A percentile compares a stretch with the other conserved stretches of the same genome.
Evolutionary conservation across 1,140 invertebrate genomes (phyloP).

Genomic region (Drosophila mauritiana): DNA sequence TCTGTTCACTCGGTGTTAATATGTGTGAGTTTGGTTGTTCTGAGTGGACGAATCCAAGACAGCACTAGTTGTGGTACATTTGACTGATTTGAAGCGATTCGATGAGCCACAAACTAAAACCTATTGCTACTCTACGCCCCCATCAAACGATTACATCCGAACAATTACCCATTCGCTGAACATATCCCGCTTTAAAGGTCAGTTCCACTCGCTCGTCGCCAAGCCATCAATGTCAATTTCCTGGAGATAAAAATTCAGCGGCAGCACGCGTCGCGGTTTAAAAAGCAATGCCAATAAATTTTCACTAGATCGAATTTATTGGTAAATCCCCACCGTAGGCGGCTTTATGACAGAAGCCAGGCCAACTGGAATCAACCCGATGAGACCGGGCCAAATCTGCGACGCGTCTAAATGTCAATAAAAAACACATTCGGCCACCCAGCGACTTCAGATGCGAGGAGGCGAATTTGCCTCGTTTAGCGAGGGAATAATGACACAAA

Average conservation of each 20-base stretch:
- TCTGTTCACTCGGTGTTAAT: constrained; percentile 49
- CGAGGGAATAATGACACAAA: constrained; percentile 79
- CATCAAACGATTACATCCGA: constrained; percentile 11
- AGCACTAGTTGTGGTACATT: too few species aligned
- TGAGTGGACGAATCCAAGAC: too few species aligned
- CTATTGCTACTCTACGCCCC: neutral
- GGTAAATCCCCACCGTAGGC: constrained; percentile 56
- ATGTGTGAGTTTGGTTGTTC: neutral
- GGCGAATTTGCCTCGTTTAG: constrained; percentile 67
- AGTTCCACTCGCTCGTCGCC: constrained; percentile 30
- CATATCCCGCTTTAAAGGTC: constrained; percentile 55
- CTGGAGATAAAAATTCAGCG: constrained; percentile 59
- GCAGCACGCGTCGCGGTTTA: constrained; percentile 76
- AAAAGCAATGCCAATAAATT: constrained; percentile 80
- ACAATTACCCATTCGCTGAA: constrained; percentile 41
- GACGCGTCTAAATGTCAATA: constrained; percentile 78
- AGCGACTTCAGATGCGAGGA: constrained; percentile 25
- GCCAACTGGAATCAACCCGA: constrained; percentile 63
- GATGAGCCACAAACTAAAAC: too few species aligned
- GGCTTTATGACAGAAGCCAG: constrained; percentile 68
- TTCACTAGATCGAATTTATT: constrained; percentile 83
- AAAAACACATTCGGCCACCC: constrained; percentile 69
- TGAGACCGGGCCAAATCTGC: constrained; percentile 63
- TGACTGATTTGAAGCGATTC: too few species aligned
- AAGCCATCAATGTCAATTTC: constrained; percentile 64